phyloP scores from a whole-genome alignment of 1,140 invertebrate genomes.

The Caerostris darwini region DNA sequence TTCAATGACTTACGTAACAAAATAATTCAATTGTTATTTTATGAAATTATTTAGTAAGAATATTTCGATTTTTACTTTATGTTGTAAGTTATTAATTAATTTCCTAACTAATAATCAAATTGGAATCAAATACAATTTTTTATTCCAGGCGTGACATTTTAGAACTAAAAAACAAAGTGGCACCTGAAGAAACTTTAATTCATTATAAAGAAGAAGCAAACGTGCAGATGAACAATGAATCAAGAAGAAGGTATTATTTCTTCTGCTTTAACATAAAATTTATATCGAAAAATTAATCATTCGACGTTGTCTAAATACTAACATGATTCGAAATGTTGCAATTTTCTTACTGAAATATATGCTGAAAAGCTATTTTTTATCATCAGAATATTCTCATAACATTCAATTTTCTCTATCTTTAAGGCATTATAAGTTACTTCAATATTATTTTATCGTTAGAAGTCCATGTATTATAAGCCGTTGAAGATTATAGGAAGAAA shows the following conservation, averaged over 20 bases:
- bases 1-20: no score
- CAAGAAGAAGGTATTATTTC: constrained; percentile 16
- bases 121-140: not conserved
- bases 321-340: no score
- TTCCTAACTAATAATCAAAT: not conserved
- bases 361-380: no score
- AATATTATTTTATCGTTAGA: no score
- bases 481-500: no score
- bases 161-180: constrained; percentile 75
- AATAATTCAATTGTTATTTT: not conserved
- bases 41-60: not conserved
- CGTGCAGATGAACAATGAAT: constrained; percentile 27
- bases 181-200: constrained; percentile 73
- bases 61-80: not conserved
- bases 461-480: no score
- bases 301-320: no score
- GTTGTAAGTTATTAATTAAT: not conserved
- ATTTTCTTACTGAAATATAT: no score
- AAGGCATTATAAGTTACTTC: no score
- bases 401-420: no score
- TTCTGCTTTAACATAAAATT: not conserved
- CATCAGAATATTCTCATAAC: no score
- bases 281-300: no score
- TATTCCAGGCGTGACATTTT: constrained; percentile 68
- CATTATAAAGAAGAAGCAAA: constrained; percentile 71